These are phyloP conservation scores for Catajapyx aquilonaris DNA, from an alignment of 1,140 invertebrate species.

Conservation along the genomic window DNA sequence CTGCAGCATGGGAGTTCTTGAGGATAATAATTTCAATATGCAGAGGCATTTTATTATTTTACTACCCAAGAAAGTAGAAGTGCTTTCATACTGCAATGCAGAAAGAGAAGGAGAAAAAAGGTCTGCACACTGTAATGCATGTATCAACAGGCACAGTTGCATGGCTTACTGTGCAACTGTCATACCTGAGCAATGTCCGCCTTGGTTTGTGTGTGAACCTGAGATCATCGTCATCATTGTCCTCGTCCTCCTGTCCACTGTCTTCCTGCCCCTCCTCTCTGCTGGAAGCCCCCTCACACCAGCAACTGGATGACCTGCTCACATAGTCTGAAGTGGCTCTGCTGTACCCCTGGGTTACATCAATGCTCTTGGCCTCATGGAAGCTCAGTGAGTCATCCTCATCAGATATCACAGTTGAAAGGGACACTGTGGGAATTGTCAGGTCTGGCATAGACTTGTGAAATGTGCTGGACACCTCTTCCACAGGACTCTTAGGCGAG, in stretches of 20 bases:
- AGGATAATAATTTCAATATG: no score
- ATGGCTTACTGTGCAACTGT: no score
- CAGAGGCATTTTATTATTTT: no score
- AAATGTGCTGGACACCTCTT: no score
- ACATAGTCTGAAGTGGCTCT: slow-evolving; percentile 11
- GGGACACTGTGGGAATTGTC: slow-evolving; percentile 8
- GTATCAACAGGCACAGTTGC: no score
- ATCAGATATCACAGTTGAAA: slow-evolving; percentile 7
- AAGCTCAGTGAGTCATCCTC: slow-evolving; percentile 8
- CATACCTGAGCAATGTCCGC: no score
- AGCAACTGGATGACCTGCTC: slow-evolving; percentile 12
- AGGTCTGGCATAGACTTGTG: slow-evolving; percentile 4
- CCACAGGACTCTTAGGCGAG: neutral
- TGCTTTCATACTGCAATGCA: no score
- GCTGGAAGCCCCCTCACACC: slow-evolving; percentile 5
- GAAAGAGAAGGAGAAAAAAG: no score
- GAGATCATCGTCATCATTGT: neutral
- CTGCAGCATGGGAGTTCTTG: no score
- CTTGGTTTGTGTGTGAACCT: no score
- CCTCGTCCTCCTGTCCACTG: slow-evolving; percentile 1
- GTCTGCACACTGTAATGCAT: no score
- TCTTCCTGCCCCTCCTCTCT: slow-evolving; percentile 1
- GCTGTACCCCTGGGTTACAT: slow-evolving; percentile 3
- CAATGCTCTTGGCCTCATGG: slow-evolving; percentile 7
- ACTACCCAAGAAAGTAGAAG: no score